Evolutionary conservation across 2,113 vertebrate species (phyloP), one percentile per base, ranked within the genome.

Genomic region (Clarias magur): DNA sequence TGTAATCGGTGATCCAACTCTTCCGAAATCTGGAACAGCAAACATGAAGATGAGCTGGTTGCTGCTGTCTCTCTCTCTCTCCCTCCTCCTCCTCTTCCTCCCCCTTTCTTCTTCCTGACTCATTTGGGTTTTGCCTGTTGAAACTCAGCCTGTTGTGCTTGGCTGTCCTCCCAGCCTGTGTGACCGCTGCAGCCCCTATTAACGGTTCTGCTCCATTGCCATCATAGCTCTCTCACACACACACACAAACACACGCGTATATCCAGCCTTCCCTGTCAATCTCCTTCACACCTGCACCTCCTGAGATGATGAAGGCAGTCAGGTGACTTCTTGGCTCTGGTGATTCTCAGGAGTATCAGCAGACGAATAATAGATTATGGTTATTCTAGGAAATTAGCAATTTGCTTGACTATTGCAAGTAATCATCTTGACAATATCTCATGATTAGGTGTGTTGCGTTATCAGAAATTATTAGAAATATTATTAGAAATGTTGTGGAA

Each of bases 141-240:
- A 82, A 87, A 84, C 67, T 27, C 70, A 85, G 79, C 83, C 88
- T 84, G 79, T 86, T 89, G 48, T 83, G 38, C 63, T 87, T 90
- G 87, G 90, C 86, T n/a, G 19, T 81, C 81, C 83, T 85, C 82
- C 81, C 34, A 85, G 87, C 56, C 81, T 67, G 21, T 57, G 62
- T 83, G 80, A 81, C 82, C 85, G 57, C 82, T 80, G 82, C 67
- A 78, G 68, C 65, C 65, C 60, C 81, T 68, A 86, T 88, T 87
- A 89, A 88, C 75, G 57, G 86, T 88, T 57, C 82, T 84, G 82
- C 80, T 87, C 85, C 67, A 83, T 60, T 80, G 56, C 86, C 57
- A 42, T 84, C 82, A 87, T 75, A 82, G 56, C 81, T 19, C 27
- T 9, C 6, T 9, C 56, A 2, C 34, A 30, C 9, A 56, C 63